Base-by-base conservation (phyloP, 2,888 invertebrate genomes). In the Drosophila mimica region DNA sequence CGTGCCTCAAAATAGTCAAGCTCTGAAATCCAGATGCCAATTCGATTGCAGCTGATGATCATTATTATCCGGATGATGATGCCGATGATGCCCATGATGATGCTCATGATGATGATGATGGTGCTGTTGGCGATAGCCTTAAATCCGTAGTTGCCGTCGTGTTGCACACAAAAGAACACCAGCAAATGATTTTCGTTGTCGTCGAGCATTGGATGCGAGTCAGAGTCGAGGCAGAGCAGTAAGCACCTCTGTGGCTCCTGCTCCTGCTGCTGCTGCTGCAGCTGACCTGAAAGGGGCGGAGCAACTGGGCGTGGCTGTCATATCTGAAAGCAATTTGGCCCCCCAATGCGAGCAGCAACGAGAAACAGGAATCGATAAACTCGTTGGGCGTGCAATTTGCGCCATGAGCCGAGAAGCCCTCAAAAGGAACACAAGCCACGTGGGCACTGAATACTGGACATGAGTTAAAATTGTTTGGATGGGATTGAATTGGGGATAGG, bases 361-460 rank as follows among this genome's bases (percentile, higher is more conserved):
- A 76, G 88, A 43, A 82, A 89, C 82, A 75, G 71, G 89, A 85
- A 88, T 88, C 88, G 86, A 88, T 88, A 88, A 88, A 88, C 83
- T 88, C 86, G 89, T 81, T 89, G 88, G 86, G 89, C 88, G 81
- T 89, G 88, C 89, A 89, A 88, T 83, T 88, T 87, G 88, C 76
- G 73, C 73, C 74, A 51, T 73, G 74, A 78, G 68, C 73, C 28
- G 49, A 69, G 64, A 67, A 65, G 53, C 60, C 69, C 46, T 71
- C 76, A 74, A 83, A 79, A 71, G 80, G 59, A 67, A 56, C 56
- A 56, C 58, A 57, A 52, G 68, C 61, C 58, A 79, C 54, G 62
- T 69, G 62, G 31, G 9, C 31, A 36, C 31, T 46, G 62, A 40
- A 43, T 57, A 68, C 56, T 46, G 53, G 9, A 38, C 54, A 54